These are phyloP conservation scores for Drosophila merina DNA, from an alignment of 2,888 invertebrate species.

Conservation along the genomic window DNA sequence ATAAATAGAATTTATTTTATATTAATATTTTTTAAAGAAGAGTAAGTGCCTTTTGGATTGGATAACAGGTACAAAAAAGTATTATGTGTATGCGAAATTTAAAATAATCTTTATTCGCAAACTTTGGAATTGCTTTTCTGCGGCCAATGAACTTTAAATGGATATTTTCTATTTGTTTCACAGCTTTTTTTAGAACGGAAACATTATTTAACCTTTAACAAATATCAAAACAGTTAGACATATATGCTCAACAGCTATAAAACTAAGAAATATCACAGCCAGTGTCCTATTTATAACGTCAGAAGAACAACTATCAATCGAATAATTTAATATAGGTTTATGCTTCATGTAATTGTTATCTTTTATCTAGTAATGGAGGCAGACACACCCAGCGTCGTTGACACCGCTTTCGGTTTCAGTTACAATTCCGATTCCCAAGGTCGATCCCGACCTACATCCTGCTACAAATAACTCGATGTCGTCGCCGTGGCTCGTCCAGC, in stretches of 20 bases:
- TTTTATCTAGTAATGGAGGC: constrained; percentile 20
- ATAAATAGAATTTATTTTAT: background rate
- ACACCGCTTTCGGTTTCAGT: constrained; percentile 47
- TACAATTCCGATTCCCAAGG: constrained; percentile 49
- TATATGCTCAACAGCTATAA: background rate
- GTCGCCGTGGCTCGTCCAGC: constrained; percentile 27
- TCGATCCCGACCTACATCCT: constrained; percentile 56
- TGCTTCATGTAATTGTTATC: constrained; percentile 3
- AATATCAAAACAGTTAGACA: background rate
- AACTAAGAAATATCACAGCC: background rate
- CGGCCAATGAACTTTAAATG: constrained; percentile 29
- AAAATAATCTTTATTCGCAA: background rate
- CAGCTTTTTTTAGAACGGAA: background rate
- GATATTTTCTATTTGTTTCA: constrained; percentile 6
- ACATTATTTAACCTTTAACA: constrained; percentile 5
- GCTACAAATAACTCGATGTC: constrained; percentile 62
- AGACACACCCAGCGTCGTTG: constrained; percentile 34
- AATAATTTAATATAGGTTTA: constrained; percentile 3
- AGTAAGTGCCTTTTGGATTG: too few relatives aligned
- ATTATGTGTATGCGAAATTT: constrained; percentile 17
- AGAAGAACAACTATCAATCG: background rate
- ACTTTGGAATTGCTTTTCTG: background rate
- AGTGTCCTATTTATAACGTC: background rate
- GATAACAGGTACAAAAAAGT: background rate
- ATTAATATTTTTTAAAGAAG: background rate